Base-by-base conservation (phyloP, 2,797 vertebrate species). In the Brotula barbata region DNA sequence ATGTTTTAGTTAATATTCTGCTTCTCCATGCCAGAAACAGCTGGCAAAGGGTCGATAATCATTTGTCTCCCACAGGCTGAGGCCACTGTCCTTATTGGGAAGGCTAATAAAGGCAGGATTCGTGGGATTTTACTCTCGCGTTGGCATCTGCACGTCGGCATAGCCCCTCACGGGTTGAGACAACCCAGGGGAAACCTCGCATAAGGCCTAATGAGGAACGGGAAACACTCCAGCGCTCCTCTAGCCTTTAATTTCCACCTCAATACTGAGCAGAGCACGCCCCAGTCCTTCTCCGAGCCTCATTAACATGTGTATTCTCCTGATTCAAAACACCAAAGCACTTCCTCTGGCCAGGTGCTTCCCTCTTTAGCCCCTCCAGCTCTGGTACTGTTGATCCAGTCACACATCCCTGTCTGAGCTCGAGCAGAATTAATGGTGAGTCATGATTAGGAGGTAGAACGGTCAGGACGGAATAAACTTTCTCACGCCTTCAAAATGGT, bases 171-270 rank as follows among this genome's bases (percentile, higher is more conserved):
- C 47, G 59, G 37, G 78, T 72, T 77, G 82, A 84, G 77, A 84
- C 79, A 42, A 75, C 83, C 77, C 75, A 64, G 85, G 80, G 77
- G 68, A 86, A 82, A 84, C 76, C 79, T 87, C 81, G 63, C 77
- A 79, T 78, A 83, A 86, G 83, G 77, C 80, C 82, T 90, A 91
- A 91, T 88, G 89, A 90, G 89, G 81, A 76, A 70, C 36, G 84
- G 89, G 89, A 89, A 87, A 72, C 40, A 42, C 80, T 87, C 87
- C 87, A 90, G 83, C 76, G 58, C 81, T 74, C 73, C 54, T 83
- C 70, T 68, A 76, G 85, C 75, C 84, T 87, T 87, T 80, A 85
- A 84, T 88, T 83, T 89, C 82, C 83, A 85, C 85, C 82, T 85
- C 86, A 89, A 85, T 87, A 76, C 85, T 74, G 68, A 69, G 67